phyloP scores from a whole-genome alignment of 1,140 invertebrate species.

The Chlorops oryzae region DNA sequence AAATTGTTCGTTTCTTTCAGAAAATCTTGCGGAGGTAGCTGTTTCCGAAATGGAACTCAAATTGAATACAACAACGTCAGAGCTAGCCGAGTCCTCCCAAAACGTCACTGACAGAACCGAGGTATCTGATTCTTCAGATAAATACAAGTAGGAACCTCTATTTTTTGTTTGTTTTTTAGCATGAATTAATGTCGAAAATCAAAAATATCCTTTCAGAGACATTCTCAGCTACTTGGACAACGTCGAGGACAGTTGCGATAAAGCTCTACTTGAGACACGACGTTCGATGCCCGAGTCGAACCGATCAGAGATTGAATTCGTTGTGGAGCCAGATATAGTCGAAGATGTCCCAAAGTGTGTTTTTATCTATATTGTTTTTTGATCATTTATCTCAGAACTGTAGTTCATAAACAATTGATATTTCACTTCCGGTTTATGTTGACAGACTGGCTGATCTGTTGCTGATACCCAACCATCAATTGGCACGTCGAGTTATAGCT shows the following conservation, averaged over 20 bases:
- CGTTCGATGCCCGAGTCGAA: constrained; percentile 39
- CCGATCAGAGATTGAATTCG: constrained; percentile 42
- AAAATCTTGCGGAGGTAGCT: constrained; percentile 35
- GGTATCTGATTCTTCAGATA: constrained; percentile 31
- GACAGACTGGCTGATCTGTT: constrained; percentile 39
- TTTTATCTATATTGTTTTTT: too few relatives aligned
- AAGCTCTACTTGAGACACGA: constrained; percentile 40
- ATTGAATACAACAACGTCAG: constrained; percentile 27
- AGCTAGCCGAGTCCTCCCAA: constrained; percentile 19
- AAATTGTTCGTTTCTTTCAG: constrained; percentile 19
- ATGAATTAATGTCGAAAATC: background rate
- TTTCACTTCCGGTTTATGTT: background rate
- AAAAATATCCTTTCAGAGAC: constrained; percentile 29
- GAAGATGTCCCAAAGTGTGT: constrained; percentile 46
- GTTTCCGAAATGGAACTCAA: constrained; percentile 33
- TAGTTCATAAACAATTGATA: too few relatives aligned
- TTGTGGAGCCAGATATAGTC: constrained; percentile 41
- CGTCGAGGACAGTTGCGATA: constrained; percentile 45
- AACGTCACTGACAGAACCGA: constrained; percentile 14
- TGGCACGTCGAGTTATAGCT: constrained; percentile 39
- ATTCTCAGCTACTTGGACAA: constrained; percentile 44
- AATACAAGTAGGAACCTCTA: constrained; percentile 30
- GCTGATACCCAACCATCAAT: constrained; percentile 45
- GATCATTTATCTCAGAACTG: too few relatives aligned
- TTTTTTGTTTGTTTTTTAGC: too few relatives aligned